Evolutionary conservation across 2,888 invertebrate species (phyloP), one percentile per base, ranked within the genome.

Genomic region (Vannuccia rotundouncinata): DNA sequence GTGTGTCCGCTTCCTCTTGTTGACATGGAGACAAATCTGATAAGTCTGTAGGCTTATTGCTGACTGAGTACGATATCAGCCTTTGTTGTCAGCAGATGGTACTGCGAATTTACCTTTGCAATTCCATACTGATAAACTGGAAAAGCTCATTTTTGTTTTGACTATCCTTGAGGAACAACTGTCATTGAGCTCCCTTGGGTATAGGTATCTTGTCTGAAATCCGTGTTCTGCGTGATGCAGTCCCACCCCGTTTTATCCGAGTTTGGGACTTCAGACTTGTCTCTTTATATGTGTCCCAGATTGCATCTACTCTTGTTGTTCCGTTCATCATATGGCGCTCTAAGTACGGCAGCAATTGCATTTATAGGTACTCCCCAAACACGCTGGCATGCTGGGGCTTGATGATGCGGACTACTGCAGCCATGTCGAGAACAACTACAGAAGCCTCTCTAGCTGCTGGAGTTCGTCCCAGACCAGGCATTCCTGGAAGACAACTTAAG

Each of bases 381-480:
- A 75, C 75, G 31, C 75, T 75, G 75, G 75, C 75, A 10, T 29
- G 75, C 75, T 75, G 75, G 29, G 75, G 75, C 75, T 75, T 75
- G 31, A 75, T 30, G 75, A 75, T 75, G 75, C 28, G 75, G 75
- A 78, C 60, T 31, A 78, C 78, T 73, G 73, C 73, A 28, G 73
- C 73, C 73, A 73, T 73, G 73, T 73, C 73, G 22, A 73, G 73
- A 73, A 73, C 73, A 27, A 73, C 73, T 27, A 73, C 29, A 73
- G 27, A 73, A 73, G 73, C 73, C 29, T 73, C 73, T 73, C 73
- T 73, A 73, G 73, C 73, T 73, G 73, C 73, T 73, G 78, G 73
- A 59, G 80, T 78, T 66, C 80, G 78, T 31, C 73, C 78, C 27
- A 73, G 80, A 74, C 73, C 79, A 22, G 80, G 78, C 10, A 28